Evolutionary conservation across 1,140 invertebrate genomes (phyloP), one percentile per base, ranked within the genome.

Genomic region (Leptopilina clavipes): DNA sequence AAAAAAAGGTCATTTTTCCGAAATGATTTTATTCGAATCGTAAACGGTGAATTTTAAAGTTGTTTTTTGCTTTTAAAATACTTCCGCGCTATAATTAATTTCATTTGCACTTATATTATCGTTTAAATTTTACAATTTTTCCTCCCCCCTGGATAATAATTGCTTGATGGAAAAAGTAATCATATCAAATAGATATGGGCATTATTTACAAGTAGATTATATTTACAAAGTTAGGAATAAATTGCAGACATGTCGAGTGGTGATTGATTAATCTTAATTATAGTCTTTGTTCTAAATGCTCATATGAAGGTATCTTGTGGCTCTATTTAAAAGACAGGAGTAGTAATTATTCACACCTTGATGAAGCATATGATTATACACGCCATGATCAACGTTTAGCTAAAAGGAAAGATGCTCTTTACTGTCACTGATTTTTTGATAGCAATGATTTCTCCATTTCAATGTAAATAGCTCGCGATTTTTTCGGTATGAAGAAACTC

Each of bases 191-290:
- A 65, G 56, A 14, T 65, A 65, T 14, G 56, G 22, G 11, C 14
- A 25, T 65, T 19, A 65, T 12, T 31, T 65, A 65, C 12, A 65
- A 65, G 22, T 65, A 31, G 3, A 22, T 65, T 65, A 65, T 65
- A 25, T 65, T 65, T 65, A 14, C 56, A 25, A 65, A 65, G 56
- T 31, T n/a, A 31, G 10, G 10, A 31, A 65, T 65, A 65, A 65
- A 65, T 65, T 65, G 18, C 56, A 65, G 48, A 10, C 19, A 19
- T 22, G 54, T 31, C 59, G 25, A 12, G 6, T 65, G 31, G 37
- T 65, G 59, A 65, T 65, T 65, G 59, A 65, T 65, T 31, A 65
- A 65, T 31, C 25, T 37, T 31, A 65, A 65, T 65, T 65, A 65
- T 1, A 65, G 59, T 25, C 25, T 65, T 65, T 65, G 59, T 65